phyloP scores from a whole-genome alignment of 2,113 vertebrate species.

The Pangasianodon gigas region DNA sequence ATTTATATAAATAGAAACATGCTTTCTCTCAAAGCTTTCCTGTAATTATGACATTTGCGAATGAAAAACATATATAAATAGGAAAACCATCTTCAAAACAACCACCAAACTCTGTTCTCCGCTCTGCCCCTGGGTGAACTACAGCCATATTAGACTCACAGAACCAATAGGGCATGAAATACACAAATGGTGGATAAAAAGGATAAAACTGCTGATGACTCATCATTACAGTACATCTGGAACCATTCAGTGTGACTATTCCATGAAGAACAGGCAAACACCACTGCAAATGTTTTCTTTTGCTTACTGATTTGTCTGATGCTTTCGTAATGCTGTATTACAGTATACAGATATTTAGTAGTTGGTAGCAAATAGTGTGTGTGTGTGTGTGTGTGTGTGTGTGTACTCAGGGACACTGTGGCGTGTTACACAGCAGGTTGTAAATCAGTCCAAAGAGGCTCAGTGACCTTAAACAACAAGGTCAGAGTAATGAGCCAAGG shows the following conservation, averaged over 20 bases:
- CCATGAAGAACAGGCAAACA: neutral
- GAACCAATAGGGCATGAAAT: neutral
- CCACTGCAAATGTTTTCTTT: neutral
- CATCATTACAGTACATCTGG: constrained; percentile 6
- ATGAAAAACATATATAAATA: neutral
- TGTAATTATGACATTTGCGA: neutral
- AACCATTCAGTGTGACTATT: neutral
- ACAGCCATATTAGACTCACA: constrained; percentile 1
- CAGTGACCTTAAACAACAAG: constrained; percentile 39
- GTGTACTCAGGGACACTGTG: neutral
- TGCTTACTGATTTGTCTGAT: neutral
- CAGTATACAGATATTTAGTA: neutral
- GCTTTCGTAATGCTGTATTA: neutral
- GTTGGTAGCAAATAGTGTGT: too few relatives aligned
- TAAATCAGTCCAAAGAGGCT: constrained; percentile 16
- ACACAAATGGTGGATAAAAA: neutral
- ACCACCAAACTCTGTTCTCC: neutral
- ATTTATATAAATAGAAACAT: neutral
- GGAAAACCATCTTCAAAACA: neutral
- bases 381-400: constrained; percentile 4
- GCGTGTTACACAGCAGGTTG: constrained; percentile 25
- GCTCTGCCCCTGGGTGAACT: neutral
- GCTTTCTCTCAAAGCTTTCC: neutral
- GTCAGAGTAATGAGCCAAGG: constrained; percentile 17
- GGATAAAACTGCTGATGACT: constrained; percentile 9